Conservation (phyloP, 2,113 vertebrate genomes). For the Quiscalus mexicanus region DNA sequence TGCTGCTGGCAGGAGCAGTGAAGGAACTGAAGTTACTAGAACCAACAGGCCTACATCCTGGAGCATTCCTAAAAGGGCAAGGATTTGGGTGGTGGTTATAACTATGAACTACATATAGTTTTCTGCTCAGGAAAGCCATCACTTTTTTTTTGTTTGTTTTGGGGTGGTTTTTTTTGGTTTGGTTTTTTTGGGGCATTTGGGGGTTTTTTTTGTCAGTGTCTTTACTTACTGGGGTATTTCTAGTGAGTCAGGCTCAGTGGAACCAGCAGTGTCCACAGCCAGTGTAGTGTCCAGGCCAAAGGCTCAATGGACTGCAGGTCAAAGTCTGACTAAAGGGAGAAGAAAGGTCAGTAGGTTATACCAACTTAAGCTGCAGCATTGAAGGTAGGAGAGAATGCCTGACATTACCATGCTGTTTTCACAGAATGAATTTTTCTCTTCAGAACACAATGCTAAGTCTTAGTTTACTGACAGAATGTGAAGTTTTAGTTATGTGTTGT, state of each 20-base stretch:
- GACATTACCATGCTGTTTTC: background rate
- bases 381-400: background rate
- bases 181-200: no score
- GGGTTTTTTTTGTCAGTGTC: background rate
- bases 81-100: background rate
- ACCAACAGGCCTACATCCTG: background rate
- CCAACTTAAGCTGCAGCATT: background rate
- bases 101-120: background rate
- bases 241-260: background rate
- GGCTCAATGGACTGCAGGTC: background rate
- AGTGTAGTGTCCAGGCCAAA: background rate
- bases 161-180: background rate
- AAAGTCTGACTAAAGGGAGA: background rate
- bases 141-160: background rate
- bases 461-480: background rate
- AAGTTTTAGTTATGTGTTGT: background rate
- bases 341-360: background rate
- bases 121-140: background rate
- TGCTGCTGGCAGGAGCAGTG: background rate
- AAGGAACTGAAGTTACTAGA: background rate
- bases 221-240: background rate
- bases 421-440: background rate
- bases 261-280: background rate
- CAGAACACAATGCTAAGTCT: background rate
- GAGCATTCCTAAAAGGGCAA: background rate